Percentiles rank a stretch among this genome's conserved stretches.
Conservation (phyloP, 1,140 invertebrate species). For the Dolichoris vasculosae region DNA sequence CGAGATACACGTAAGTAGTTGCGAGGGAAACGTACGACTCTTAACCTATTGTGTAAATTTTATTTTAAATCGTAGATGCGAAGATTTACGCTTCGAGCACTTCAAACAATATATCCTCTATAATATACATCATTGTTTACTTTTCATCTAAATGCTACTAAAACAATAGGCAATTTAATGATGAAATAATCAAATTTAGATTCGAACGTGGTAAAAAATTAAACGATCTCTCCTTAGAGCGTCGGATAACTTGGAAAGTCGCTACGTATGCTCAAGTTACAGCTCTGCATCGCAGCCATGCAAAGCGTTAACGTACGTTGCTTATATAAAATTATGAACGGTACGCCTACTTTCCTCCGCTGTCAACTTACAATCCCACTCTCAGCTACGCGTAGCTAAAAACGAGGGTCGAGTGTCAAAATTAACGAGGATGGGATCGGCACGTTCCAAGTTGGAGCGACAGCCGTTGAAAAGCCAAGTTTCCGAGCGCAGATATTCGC, state of each 20-base stretch:
- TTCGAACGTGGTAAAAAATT: neutral
- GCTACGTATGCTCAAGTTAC: neutral
- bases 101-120: neutral
- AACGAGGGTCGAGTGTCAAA: constrained; percentile 12
- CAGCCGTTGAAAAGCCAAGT: neutral
- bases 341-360: neutral
- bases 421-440: neutral
- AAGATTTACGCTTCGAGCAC: neutral
- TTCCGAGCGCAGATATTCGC: neutral
- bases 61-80: too few relatives aligned
- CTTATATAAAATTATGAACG: neutral
- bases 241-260: neutral
- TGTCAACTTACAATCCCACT: neutral
- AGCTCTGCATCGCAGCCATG: neutral
- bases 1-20: neutral
- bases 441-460: too few relatives aligned
- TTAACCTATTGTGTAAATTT: neutral
- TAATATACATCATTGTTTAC: neutral
- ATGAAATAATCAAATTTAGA: neutral
- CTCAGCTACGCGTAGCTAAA: neutral
- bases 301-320: neutral
- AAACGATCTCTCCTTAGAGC: too few relatives aligned
- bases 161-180: neutral
- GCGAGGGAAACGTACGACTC: neutral
- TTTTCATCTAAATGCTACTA: neutral